These are phyloP conservation scores for Metopolophium dirhodum DNA, from an alignment of 1,140 invertebrate species.

Conservation along the genomic window DNA sequence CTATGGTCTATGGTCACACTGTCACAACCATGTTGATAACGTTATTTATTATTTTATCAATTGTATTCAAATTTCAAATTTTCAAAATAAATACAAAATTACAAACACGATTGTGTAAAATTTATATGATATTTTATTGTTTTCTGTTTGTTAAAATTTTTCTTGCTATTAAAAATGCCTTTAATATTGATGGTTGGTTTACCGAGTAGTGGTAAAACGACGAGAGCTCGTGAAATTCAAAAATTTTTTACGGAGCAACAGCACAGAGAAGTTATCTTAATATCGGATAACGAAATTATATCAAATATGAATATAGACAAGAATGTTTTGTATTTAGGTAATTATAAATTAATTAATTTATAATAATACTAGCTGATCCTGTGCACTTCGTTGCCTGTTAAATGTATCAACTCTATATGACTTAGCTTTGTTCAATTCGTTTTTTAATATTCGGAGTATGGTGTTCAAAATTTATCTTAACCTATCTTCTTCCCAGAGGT, in stretches of 20 bases:
- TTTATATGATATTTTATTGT: background rate
- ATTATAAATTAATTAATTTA: background rate
- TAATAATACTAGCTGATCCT: background rate
- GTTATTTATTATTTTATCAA: background rate
- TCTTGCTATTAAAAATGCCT: conserved; percentile 32
- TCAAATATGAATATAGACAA: conserved; percentile 45
- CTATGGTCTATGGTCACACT: too few relatives aligned
- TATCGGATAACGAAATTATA: conserved; percentile 56
- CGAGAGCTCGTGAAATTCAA: conserved; percentile 52
- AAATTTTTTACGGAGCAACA: conserved; percentile 48
- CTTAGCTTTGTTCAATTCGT: too few relatives aligned
- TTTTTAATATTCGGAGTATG: too few relatives aligned
- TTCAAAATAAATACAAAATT: background rate
- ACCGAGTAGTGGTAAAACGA: conserved; percentile 55
- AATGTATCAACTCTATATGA: too few relatives aligned
- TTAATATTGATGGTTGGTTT: conserved; percentile 55
- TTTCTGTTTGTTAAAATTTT: background rate
- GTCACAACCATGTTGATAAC: background rate
- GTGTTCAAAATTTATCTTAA: too few relatives aligned
- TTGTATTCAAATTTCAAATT: background rate
- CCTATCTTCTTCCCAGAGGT: too few relatives aligned
- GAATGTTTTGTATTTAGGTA: conserved; percentile 53
- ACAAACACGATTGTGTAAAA: background rate
- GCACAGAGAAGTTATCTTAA: conserved; percentile 36
- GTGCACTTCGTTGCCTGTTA: too few relatives aligned